Percentiles rank a stretch among this genome's conserved stretches.
phyloP scores from a whole-genome alignment of 2,113 vertebrate species.

The Hippocampus mohnikei region DNA sequence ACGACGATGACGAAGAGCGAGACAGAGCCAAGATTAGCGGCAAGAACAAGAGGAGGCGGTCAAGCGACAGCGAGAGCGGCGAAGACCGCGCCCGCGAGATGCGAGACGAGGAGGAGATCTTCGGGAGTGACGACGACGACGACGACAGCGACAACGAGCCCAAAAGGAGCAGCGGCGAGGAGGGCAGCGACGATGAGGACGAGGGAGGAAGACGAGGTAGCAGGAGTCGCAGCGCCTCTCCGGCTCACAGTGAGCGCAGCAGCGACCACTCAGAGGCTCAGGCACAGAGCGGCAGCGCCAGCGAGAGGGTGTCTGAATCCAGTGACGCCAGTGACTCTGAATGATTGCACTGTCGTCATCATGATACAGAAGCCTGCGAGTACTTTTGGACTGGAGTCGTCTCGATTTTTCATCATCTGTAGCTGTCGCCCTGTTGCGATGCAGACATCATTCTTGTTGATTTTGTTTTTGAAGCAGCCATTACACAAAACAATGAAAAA shows the following conservation, averaged over 20 bases:
- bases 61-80: slow-evolving; percentile 77
- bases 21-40: not conserved
- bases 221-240: slow-evolving; percentile 76
- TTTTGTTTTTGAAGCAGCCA: slow-evolving; percentile 18
- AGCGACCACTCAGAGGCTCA: slow-evolving; percentile 79
- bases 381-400: slow-evolving; percentile 15
- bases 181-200: slow-evolving; percentile 68
- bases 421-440: slow-evolving; percentile 25
- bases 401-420: slow-evolving; percentile 42
- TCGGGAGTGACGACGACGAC: slow-evolving; percentile 83
- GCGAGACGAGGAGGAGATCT: slow-evolving; percentile 89
- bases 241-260: slow-evolving; percentile 76
- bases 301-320: slow-evolving; percentile 78
- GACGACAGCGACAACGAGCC: slow-evolving; percentile 77
- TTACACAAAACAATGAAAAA: not conserved
- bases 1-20: slow-evolving; percentile 50
- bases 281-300: slow-evolving; percentile 73
- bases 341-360: slow-evolving; percentile 46
- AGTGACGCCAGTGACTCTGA: slow-evolving; percentile 84
- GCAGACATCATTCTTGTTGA: slow-evolving; percentile 17
- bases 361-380: not conserved
- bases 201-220: slow-evolving; percentile 32
- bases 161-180: slow-evolving; percentile 68
- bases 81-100: slow-evolving; percentile 74
- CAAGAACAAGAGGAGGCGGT: slow-evolving; percentile 59